Evolutionary conservation across 2,797 vertebrate species (phyloP).

Genomic region (Spinibarbus caldwelli): DNA sequence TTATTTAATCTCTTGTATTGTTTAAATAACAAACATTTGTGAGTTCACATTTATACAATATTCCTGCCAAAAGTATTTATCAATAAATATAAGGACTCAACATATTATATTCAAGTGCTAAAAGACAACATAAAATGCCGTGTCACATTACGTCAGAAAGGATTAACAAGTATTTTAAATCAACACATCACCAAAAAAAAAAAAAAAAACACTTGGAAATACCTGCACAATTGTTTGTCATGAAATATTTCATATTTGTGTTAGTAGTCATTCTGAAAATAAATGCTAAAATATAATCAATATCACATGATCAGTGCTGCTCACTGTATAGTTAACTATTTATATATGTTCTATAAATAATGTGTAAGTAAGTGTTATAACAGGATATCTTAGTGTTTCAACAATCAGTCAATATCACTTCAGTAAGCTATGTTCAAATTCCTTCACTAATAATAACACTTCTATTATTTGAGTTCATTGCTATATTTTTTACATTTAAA

Average conservation of each 20-base stretch:
- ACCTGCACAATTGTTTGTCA: background rate
- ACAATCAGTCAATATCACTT: background rate
- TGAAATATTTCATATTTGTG: background rate
- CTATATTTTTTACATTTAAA: background rate
- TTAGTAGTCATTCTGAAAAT: slow-evolving; percentile 20
- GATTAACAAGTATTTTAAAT: slow-evolving; percentile 35
- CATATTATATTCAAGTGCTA: slow-evolving; percentile 18
- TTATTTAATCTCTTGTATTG: slow-evolving; percentile 9
- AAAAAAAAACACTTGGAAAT: background rate
- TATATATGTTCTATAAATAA: background rate
- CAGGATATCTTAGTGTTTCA: background rate
- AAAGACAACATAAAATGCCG: slow-evolving; percentile 11
- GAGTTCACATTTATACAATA: slow-evolving; percentile 64
- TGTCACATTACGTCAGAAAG: slow-evolving; percentile 49
- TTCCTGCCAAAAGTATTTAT: slow-evolving; percentile 21
- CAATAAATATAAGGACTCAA: slow-evolving; percentile 25
- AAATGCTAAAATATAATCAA: background rate
- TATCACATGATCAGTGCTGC: background rate
- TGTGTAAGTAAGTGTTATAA: too few species aligned
- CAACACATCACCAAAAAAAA: background rate
- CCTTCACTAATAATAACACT: background rate
- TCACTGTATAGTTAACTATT: background rate
- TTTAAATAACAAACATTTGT: background rate
- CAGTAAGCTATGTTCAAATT: background rate
- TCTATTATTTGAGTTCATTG: background rate